Percentiles rank a stretch among this genome's conserved stretches.
These are phyloP conservation scores for Plutella xylostella DNA, from an alignment of 2,888 invertebrate species.

Conservation along the genomic window DNA sequence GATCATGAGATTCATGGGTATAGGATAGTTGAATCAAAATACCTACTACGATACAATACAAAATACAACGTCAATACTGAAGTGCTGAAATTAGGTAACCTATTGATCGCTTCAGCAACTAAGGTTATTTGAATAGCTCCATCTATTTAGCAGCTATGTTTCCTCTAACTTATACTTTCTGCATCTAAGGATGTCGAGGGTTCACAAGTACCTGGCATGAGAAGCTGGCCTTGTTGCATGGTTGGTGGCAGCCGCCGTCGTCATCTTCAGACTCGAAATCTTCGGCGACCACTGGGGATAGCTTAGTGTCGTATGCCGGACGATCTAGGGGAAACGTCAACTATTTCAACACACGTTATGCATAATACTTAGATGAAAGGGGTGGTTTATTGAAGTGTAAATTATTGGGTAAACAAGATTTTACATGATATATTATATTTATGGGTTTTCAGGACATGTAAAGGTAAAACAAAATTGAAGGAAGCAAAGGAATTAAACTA, in stretches of 20 bases:
- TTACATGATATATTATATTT: too few relatives aligned
- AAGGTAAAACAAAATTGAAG: too few relatives aligned
- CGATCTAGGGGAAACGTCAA: neutral
- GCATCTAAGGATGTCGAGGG: neutral
- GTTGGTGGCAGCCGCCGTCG: slow-evolving; percentile 38
- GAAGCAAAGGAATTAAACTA: too few relatives aligned
- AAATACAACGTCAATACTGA: neutral
- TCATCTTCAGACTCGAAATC: slow-evolving; percentile 42
- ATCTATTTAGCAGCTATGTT: too few relatives aligned
- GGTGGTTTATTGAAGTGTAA: neutral
- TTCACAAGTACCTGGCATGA: slow-evolving; percentile 47
- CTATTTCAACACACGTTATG: neutral
- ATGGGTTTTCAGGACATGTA: neutral
- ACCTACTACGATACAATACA: neutral
- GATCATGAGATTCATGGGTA: neutral
- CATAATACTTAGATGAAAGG: neutral
- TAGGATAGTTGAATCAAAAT: neutral
- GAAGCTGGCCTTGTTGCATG: slow-evolving; percentile 44
- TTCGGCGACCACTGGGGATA: slow-evolving; percentile 32
- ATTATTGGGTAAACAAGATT: neutral
- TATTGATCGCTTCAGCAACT: neutral
- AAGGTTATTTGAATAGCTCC: too few relatives aligned
- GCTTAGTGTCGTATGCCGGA: neutral
- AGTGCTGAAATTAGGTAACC: neutral
- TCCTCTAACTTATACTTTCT: too few relatives aligned